Conservation (phyloP, 2,797 vertebrate species). For the Coregonus ussuriensis region DNA sequence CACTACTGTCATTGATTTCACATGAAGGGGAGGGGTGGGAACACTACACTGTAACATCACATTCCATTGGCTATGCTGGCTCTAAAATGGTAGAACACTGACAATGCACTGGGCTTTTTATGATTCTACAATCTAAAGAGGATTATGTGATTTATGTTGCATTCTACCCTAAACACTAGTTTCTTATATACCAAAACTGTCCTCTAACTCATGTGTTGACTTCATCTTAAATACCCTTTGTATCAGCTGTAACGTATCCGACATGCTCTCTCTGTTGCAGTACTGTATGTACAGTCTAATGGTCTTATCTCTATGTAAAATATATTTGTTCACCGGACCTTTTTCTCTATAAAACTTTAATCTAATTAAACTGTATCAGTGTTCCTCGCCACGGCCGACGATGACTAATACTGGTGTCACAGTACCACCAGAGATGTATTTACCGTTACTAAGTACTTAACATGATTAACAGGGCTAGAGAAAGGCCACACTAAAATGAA, state of each 20-base stretch:
- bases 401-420: neutral
- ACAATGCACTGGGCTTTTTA: neutral
- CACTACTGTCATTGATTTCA: neutral
- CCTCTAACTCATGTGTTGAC: too few relatives aligned
- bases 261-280: constrained; percentile 1
- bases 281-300: neutral
- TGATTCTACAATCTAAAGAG: neutral
- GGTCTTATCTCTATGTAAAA: constrained; percentile 15
- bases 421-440: neutral
- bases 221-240: neutral
- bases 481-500: neutral
- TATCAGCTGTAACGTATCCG: neutral
- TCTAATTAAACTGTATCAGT: constrained; percentile 6
- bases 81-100: neutral
- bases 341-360: constrained; percentile 53
- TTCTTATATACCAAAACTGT: neutral
- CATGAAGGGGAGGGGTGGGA: neutral
- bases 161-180: neutral
- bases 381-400: neutral
- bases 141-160: neutral
- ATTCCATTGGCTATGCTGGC: neutral
- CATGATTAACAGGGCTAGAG: neutral
- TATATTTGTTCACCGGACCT: constrained; percentile 43
- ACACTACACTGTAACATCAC: neutral
- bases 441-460: neutral